These are phyloP conservation scores for Brachyptera risi DNA, from an alignment of 2,888 invertebrate genomes.

Conservation along the genomic window DNA sequence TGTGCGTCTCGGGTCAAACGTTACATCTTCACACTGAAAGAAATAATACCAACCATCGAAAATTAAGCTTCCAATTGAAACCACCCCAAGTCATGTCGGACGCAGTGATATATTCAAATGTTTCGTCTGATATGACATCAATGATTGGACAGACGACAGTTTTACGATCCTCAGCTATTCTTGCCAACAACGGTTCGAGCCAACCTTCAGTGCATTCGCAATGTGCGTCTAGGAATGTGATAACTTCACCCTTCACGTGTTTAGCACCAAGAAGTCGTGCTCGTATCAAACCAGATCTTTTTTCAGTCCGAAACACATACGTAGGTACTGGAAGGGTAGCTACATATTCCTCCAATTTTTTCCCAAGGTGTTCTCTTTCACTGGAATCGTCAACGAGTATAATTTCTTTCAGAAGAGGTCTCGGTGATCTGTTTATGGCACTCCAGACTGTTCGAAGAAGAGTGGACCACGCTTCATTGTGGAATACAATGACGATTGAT, in stretches of 20 bases:
- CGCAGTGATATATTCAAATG: conserved; percentile 97
- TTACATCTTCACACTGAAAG: not conserved
- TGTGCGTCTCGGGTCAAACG: too few species aligned
- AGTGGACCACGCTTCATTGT: conserved; percentile 99
- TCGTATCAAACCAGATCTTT: conserved; percentile 92
- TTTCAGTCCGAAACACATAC: conserved; percentile 82
- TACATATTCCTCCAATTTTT: conserved; percentile 85
- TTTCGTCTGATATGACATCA: conserved; percentile 98
- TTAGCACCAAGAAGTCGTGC: conserved; percentile 92
- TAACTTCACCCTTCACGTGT: conserved; percentile 85
- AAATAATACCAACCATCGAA: conserved; percentile 74
- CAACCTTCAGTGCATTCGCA: conserved; percentile 99
- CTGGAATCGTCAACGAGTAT: conserved; percentile 88
- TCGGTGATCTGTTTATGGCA: conserved; percentile 84
- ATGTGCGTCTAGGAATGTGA: conserved; percentile 97
- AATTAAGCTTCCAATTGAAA: conserved; percentile 99
- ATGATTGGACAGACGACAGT: conserved; percentile 98
- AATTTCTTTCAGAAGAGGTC: conserved; percentile 70
- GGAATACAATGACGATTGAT: conserved; percentile 93
- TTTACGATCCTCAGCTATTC: conserved; percentile 87
- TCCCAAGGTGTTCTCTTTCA: conserved; percentile 83
- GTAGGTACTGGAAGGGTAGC: conserved; percentile 81
- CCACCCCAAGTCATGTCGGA: conserved; percentile 99
- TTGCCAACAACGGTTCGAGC: conserved; percentile 89
- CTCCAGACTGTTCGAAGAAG: conserved; percentile 91